Percentiles rank a stretch among this genome's conserved stretches.
phyloP scores from a whole-genome alignment of 92 coral and sea anemone species.

The Nematostella vectensis region DNA sequence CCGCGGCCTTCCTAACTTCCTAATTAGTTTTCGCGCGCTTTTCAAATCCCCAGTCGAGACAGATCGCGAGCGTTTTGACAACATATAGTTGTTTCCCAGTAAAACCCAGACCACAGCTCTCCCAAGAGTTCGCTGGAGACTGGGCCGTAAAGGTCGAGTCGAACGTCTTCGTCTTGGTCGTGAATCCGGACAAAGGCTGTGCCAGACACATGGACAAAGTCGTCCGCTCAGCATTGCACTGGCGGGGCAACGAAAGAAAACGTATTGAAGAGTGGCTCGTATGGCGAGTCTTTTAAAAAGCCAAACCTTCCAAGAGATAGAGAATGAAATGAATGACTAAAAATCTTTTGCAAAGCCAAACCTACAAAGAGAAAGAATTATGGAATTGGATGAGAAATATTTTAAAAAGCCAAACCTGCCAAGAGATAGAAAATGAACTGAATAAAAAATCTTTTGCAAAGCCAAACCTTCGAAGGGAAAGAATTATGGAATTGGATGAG shows the following conservation, averaged over 20 bases:
- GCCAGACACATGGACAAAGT: conserved; percentile 85
- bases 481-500: conserved; percentile 54
- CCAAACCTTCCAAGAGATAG: no score
- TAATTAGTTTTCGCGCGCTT: conserved; percentile 47
- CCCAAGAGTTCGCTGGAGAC: neutral
- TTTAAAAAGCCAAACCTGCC: conserved; percentile 88
- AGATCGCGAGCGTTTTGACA: conserved; percentile 93
- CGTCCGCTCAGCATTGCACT: conserved; percentile 58
- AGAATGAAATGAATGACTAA: no score
- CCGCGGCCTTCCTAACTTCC: neutral
- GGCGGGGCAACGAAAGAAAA: conserved; percentile 34
- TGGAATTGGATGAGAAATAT: conserved; percentile 78
- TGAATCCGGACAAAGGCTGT: conserved; percentile 73
- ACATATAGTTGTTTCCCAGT: conserved; percentile 71
- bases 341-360: no score
- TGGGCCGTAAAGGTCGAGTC: conserved; percentile 6
- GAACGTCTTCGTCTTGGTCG: conserved; percentile 30
- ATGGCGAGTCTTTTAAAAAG: conserved; percentile 82
- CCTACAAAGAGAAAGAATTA: conserved; percentile 14
- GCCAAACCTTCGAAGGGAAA: no score
- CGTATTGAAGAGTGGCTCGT: conserved; percentile 41
- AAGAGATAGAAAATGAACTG: no score
- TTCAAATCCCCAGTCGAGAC: conserved; percentile 83
- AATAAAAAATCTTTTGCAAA: no score
- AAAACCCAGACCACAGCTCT: conserved; percentile 45